A percentile compares a stretch with the other conserved stretches of the same genome.
Conservation (phyloP, 2,888 invertebrate genomes). For the Tuberolachnus salignus region DNA sequence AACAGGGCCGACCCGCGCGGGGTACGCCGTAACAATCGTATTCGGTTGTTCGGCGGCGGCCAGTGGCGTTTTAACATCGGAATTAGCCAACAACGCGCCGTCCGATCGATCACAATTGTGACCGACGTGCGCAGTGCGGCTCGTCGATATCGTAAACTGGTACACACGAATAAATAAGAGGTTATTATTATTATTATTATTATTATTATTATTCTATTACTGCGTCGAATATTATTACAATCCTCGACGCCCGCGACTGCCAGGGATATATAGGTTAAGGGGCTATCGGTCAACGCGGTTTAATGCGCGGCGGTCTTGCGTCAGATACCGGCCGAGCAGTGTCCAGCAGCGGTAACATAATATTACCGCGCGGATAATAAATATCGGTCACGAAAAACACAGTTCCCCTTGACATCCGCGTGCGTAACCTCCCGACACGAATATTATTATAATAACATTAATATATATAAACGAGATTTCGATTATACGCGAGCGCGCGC, state of each 20-base stretch:
- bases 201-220: too few species aligned
- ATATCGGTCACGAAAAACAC: conserved; percentile 51
- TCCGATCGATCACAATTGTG: too few species aligned
- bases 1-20: too few species aligned
- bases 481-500: conserved; percentile 16
- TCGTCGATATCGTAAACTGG: too few species aligned
- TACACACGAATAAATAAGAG: too few species aligned
- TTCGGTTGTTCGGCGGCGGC: too few species aligned
- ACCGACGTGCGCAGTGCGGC: too few species aligned
- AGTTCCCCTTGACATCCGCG: conserved; percentile 32
- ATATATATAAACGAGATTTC: conserved; percentile 30
- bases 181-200: too few species aligned
- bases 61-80: too few species aligned
- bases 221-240: too few species aligned
- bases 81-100: too few species aligned
- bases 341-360: background rate
- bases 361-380: background rate
- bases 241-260: background rate
- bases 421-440: conserved; percentile 49
- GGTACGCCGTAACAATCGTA: too few species aligned
- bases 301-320: background rate
- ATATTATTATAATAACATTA: background rate
- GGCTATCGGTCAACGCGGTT: conserved; percentile 10
- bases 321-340: background rate
- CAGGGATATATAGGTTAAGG: background rate